A percentile compares a stretch with the other conserved stretches of the same genome.
These are phyloP conservation scores for Prosopocoilus inquinatus DNA, from an alignment of 2,888 invertebrate species.

Conservation along the genomic window DNA sequence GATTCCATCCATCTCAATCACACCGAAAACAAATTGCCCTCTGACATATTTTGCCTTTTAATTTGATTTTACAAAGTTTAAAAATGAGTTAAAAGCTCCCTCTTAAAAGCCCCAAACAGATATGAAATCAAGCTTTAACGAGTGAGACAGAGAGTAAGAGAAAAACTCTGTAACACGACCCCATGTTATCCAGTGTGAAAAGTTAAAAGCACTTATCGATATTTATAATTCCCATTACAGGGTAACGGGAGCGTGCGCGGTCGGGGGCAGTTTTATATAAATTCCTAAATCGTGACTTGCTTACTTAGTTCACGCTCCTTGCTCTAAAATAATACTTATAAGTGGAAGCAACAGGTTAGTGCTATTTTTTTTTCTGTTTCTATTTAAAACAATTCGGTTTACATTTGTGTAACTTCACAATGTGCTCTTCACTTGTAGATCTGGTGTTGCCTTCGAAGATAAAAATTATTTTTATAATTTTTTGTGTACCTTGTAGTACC, in stretches of 20 bases:
- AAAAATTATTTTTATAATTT: too few relatives aligned
- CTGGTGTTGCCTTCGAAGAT: too few relatives aligned
- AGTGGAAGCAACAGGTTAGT: conserved; percentile 19
- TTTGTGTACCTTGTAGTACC: too few relatives aligned
- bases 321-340: conserved; percentile 12
- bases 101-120: too few relatives aligned
- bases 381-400: background rate
- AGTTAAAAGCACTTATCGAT: conserved; percentile 25
- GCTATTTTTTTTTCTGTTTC: background rate
- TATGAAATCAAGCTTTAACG: too few relatives aligned
- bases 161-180: background rate
- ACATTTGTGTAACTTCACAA: conserved; percentile 3
- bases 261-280: conserved; percentile 25
- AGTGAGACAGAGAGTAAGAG: too few relatives aligned
- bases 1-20: too few relatives aligned
- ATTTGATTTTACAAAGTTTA: too few relatives aligned
- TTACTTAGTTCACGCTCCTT: conserved; percentile 25
- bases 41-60: too few relatives aligned
- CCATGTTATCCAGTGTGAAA: conserved; percentile 9
- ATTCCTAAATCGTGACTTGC: conserved; percentile 25
- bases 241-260: conserved; percentile 14
- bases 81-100: too few relatives aligned
- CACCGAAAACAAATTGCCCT: too few relatives aligned
- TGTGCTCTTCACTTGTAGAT: background rate
- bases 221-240: conserved; percentile 28